Conservation (phyloP, 2,888 invertebrate genomes). For the Morpho deidamia region DNA sequence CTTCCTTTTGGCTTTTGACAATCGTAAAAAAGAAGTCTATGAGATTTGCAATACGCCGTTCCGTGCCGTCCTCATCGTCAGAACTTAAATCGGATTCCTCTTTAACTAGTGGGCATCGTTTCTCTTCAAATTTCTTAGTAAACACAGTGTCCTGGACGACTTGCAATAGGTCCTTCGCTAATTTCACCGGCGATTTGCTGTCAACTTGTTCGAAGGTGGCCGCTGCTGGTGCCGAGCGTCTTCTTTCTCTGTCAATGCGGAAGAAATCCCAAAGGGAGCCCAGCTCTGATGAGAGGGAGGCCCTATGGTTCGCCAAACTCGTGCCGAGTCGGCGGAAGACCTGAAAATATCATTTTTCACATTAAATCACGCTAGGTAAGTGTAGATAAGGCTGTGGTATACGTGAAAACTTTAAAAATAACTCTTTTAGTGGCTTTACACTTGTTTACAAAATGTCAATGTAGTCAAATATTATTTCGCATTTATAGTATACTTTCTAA, state of each 20-base stretch:
- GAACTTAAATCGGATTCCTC: conserved; percentile 65
- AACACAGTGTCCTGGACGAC: conserved; percentile 71
- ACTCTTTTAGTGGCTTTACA: too few relatives aligned
- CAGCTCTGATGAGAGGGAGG: conserved; percentile 62
- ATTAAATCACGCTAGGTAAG: too few relatives aligned
- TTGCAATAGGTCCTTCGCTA: conserved; percentile 65
- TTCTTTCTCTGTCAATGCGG: conserved; percentile 49
- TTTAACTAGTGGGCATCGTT: conserved; percentile 61
- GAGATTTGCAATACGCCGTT: conserved; percentile 63
- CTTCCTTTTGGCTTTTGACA: conserved; percentile 67
- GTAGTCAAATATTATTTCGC: too few relatives aligned
- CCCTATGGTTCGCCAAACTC: conserved; percentile 63
- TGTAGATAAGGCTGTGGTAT: too few relatives aligned
- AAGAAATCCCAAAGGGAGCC: conserved; percentile 72
- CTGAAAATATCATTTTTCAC: conserved; percentile 31
- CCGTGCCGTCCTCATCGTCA: conserved; percentile 59
- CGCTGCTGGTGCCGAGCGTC: conserved; percentile 52
- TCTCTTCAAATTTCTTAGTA: conserved; percentile 52
- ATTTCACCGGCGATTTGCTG: conserved; percentile 51
- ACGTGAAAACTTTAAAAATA: too few relatives aligned
- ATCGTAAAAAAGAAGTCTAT: conserved; percentile 74
- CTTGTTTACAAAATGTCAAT: too few relatives aligned
- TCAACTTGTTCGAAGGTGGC: conserved; percentile 52
- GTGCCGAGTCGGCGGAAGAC: conserved; percentile 65
- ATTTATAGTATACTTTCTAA: too few relatives aligned